phyloP scores from a whole-genome alignment of 2,113 vertebrate genomes.

The Oceanodroma tethys region DNA sequence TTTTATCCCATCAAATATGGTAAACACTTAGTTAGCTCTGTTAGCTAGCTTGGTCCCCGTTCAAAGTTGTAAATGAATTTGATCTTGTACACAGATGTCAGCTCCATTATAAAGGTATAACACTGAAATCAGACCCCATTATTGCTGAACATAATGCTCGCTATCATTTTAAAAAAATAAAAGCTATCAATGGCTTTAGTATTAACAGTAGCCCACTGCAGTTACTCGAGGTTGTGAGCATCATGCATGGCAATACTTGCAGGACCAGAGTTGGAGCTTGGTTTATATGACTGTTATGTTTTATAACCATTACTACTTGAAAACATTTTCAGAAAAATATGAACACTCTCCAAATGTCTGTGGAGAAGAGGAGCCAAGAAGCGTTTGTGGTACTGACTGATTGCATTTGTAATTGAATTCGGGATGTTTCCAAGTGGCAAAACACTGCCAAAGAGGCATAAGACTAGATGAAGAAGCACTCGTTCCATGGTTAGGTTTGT shows the following conservation, averaged over 20 bases:
- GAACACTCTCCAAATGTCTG: background rate
- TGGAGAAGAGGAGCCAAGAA: background rate
- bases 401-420: background rate
- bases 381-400: background rate
- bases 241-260: background rate
- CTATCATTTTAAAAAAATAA: background rate
- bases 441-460: background rate
- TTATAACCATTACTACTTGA: background rate
- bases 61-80: background rate
- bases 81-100: background rate
- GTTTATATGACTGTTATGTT: background rate
- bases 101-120: background rate
- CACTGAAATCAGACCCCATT: background rate
- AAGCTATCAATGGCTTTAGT: background rate
- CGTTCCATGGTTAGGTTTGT: background rate
- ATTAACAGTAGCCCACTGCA: background rate
- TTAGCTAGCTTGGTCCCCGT: background rate
- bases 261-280: background rate
- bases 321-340: background rate
- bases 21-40: background rate
- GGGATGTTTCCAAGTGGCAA: background rate
- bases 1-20: background rate
- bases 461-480: background rate
- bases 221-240: background rate
- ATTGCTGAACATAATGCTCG: background rate